Percentiles rank a stretch among this genome's conserved stretches.
Conservation (phyloP, 1,140 invertebrate species). For the Neodiprion virginianus region DNA sequence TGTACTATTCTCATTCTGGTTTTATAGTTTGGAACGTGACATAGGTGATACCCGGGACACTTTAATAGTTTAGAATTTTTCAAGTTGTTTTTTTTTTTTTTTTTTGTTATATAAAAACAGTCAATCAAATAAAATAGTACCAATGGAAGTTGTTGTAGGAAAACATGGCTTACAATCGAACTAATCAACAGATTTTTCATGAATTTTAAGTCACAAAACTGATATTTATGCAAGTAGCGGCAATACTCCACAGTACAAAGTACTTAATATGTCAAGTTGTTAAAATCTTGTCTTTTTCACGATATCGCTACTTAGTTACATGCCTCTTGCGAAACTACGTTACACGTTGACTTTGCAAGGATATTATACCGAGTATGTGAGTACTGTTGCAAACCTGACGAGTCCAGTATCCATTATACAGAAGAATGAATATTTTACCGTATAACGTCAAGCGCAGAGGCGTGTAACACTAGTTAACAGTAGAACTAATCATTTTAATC, state of each 20-base stretch:
- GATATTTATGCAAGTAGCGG: not conserved
- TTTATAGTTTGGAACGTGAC: not conserved
- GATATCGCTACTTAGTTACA: not conserved
- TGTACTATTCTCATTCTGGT: conserved; percentile 50
- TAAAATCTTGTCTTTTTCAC: not conserved
- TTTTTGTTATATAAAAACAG: conserved; percentile 32
- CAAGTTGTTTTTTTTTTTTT: conserved; percentile 24
- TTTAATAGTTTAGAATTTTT: conserved; percentile 1
- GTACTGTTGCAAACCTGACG: too few relatives aligned
- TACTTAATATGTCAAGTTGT: not conserved
- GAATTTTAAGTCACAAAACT: conserved; percentile 21
- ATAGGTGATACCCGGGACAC: not conserved
- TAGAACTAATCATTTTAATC: not conserved
- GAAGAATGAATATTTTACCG: too few relatives aligned
- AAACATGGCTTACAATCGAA: conserved; percentile 36
- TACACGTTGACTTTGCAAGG: too few relatives aligned
- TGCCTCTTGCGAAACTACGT: too few relatives aligned
- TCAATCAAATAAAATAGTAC: conserved; percentile 41
- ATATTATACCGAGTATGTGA: too few relatives aligned
- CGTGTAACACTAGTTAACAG: too few relatives aligned
- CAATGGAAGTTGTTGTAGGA: conserved; percentile 41
- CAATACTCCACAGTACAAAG: not conserved
- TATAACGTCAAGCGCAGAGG: too few relatives aligned
- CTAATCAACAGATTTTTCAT: conserved; percentile 12
- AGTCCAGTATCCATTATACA: too few relatives aligned